Evolutionary conservation across 2,888 invertebrate genomes (phyloP), one percentile per base, ranked within the genome.

Genomic region (Orgyia antiqua): DNA sequence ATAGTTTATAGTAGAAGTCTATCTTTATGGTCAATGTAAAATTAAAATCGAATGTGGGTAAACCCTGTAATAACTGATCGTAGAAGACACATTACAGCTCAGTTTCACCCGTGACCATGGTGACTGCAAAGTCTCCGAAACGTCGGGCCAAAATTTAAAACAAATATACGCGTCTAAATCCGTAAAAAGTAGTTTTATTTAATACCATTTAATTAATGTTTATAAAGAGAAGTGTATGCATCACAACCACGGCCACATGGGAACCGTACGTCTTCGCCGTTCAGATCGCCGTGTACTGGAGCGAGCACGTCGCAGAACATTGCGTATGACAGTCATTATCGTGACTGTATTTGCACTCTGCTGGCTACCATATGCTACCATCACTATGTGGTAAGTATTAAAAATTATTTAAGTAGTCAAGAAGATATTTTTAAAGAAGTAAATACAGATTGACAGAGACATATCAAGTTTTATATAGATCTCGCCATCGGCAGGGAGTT

Each of bases 331-430:
- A 0, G 87, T 94, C 35, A 91, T 91, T 33, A 94, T 94, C 41
- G 93, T 94, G 5, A 73, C 89, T 2, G 92, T 91, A 21, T 94
- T 93, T 68, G 89, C 93, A 15, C 82, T 91, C 54, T 94, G 93
- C 74, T 94, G 93, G 92, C 91, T 93, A 20, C 94, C 94, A 0
- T 93, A 94, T 67, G 91, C 91, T 13, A 89, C 91, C 18, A 93
- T 93, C 86, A 90, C 36, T 17, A 86, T 93, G 53, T 93, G 93
- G 93, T 93, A 68, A 80, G 84, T 42, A n/a, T 12, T 7, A 24
- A 15, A 4, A 15, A 15, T 4, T 4, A 15, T 6, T 15, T 15
- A 15, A 18, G 18, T 8, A 18, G 8, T 2, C 18, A 6, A 8
- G 17, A 15, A 15, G 17, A 15, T 15, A 5, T 5, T 6, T 6